A percentile compares a stretch with the other conserved stretches of the same genome.
phyloP scores from a whole-genome alignment of 2,888 invertebrate species.

The Magallana nippona region DNA sequence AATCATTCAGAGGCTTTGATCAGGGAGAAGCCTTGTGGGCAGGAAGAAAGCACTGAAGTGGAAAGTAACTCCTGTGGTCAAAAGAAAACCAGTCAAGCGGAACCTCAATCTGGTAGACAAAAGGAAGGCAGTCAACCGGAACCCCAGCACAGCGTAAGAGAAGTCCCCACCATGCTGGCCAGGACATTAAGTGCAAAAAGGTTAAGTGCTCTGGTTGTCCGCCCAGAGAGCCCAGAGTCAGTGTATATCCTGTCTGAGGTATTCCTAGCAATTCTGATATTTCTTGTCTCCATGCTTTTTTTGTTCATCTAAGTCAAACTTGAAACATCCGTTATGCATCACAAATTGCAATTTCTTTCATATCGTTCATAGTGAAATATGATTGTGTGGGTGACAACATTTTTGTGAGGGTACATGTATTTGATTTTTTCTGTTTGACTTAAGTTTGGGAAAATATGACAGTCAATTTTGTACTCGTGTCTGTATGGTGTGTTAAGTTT shows the following conservation, averaged over 20 bases:
- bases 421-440: too few relatives aligned
- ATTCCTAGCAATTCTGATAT: slow-evolving; percentile 36
- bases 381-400: neutral
- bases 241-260: slow-evolving; percentile 44
- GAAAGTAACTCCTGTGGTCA: too few relatives aligned
- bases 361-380: neutral
- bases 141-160: neutral
- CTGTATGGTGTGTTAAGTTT: too few relatives aligned
- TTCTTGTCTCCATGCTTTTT: slow-evolving; percentile 34
- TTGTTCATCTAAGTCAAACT: slow-evolving; percentile 26
- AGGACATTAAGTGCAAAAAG: slow-evolving; percentile 13
- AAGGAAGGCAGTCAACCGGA: neutral
- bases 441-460: too few relatives aligned
- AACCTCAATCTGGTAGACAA: too few relatives aligned
- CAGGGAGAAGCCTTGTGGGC: neutral
- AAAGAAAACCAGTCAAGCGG: too few relatives aligned
- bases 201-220: neutral
- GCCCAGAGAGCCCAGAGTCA: slow-evolving; percentile 37
- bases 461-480: too few relatives aligned
- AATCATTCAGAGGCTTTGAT: neutral
- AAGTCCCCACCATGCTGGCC: neutral
- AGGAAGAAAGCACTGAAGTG: neutral
- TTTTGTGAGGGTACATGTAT: too few relatives aligned
- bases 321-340: neutral
- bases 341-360: neutral